phyloP scores from a whole-genome alignment of 1,140 invertebrate genomes.

The Drosophila carrolli region DNA sequence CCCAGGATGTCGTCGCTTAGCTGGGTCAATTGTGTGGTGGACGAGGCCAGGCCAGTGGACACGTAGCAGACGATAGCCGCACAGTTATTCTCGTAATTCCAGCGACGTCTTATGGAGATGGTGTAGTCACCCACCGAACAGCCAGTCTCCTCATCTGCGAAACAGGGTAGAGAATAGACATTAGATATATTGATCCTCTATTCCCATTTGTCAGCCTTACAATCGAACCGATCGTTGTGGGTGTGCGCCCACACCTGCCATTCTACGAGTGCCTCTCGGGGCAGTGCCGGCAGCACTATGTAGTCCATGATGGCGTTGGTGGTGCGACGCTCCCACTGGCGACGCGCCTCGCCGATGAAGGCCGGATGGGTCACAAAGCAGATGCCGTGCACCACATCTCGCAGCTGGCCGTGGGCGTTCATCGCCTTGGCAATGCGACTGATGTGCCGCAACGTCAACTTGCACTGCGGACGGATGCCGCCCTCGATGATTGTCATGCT shows the following conservation, averaged over 20 bases:
- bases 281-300: constrained; percentile 92
- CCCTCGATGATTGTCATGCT: constrained; percentile 90
- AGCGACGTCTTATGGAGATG: constrained; percentile 91
- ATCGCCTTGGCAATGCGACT: constrained; percentile 92
- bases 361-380: constrained; percentile 91
- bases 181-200: not conserved
- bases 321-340: constrained; percentile 92
- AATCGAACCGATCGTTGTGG: constrained; percentile 94
- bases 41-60: constrained; percentile 89
- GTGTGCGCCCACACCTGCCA: constrained; percentile 96
- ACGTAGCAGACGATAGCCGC: constrained; percentile 93
- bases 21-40: constrained; percentile 87
- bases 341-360: constrained; percentile 89
- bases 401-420: constrained; percentile 89
- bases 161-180: not conserved
- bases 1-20: constrained; percentile 86
- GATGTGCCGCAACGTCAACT: constrained; percentile 93
- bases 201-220: constrained; percentile 85
- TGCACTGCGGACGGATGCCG: constrained; percentile 91
- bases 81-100: constrained; percentile 95
- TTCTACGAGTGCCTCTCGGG: constrained; percentile 92
- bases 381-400: constrained; percentile 93
- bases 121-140: constrained; percentile 92
- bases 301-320: constrained; percentile 95
- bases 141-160: constrained; percentile 94